Evolutionary conservation across 2,113 vertebrate species (phyloP).

Genomic region (Aspiorhynchus laticeps): DNA sequence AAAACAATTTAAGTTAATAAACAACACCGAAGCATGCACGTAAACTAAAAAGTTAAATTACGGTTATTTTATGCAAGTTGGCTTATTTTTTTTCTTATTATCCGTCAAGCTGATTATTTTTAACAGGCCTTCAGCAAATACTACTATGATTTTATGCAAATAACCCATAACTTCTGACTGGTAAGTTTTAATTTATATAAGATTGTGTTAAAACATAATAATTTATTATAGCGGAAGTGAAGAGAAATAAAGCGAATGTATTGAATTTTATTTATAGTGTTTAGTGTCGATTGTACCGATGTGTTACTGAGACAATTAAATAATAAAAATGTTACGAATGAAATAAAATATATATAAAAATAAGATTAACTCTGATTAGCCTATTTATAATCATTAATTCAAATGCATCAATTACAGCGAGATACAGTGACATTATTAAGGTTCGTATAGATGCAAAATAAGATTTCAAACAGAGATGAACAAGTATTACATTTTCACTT

Average conservation of each 20-base stretch:
- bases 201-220: neutral
- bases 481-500: neutral
- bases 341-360: neutral
- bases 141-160: neutral
- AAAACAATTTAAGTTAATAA: neutral
- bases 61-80: neutral
- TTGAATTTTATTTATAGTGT: neutral
- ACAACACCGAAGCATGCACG: neutral
- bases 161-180: neutral
- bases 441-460: neutral
- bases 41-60: neutral
- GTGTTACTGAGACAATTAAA: neutral
- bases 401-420: neutral
- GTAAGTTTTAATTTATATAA: neutral
- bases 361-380: neutral
- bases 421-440: neutral
- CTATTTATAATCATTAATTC: neutral
- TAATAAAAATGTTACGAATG: neutral
- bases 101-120: neutral
- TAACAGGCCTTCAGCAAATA: neutral
- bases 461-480: neutral
- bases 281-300: neutral
- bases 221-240: neutral
- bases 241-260: neutral
- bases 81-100: neutral